These are phyloP conservation scores for Bombus sibiricus DNA, from an alignment of 1,140 invertebrate species.

Conservation along the genomic window DNA sequence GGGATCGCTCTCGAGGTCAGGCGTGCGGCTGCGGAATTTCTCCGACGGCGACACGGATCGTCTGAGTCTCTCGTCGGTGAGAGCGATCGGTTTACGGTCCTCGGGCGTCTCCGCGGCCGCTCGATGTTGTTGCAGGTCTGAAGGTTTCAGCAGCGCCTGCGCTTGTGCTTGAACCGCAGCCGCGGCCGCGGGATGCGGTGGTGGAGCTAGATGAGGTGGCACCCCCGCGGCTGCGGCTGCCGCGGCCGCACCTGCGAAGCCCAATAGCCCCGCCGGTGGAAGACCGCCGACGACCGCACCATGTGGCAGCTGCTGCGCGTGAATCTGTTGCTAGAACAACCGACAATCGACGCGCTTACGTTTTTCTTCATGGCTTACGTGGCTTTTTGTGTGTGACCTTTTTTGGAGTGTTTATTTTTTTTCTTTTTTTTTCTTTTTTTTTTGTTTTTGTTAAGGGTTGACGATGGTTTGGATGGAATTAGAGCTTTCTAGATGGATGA, in stretches of 20 bases:
- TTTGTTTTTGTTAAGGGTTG: too few relatives aligned
- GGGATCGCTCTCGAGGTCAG: conserved; percentile 81
- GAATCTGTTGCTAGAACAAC: conserved; percentile 91
- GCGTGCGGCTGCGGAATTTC: conserved; percentile 82
- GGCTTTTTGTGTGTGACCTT: background rate
- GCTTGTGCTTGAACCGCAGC: conserved; percentile 74
- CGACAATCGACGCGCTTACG: conserved; percentile 10
- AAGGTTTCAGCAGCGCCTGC: conserved; percentile 76
- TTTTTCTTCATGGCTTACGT: too few relatives aligned
- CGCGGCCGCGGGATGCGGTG: conserved; percentile 74
- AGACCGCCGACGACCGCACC: conserved; percentile 87
- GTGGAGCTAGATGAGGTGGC: conserved; percentile 76
- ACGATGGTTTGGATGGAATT: too few relatives aligned
- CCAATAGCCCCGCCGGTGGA: conserved; percentile 78
- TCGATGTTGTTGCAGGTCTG: conserved; percentile 77
- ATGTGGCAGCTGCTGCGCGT: conserved; percentile 92
- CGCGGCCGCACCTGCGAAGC: conserved; percentile 79
- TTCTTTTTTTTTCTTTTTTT: too few relatives aligned
- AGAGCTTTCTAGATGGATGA: too few relatives aligned
- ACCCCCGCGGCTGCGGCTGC: conserved; percentile 76
- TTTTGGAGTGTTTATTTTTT: background rate
- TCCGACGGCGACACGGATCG: conserved; percentile 85
- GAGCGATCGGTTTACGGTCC: conserved; percentile 78
- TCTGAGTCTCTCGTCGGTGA: conserved; percentile 77
- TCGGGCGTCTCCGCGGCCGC: conserved; percentile 76